phyloP scores from a whole-genome alignment of 2,797 vertebrate genomes.

The Sus cebifrons region DNA sequence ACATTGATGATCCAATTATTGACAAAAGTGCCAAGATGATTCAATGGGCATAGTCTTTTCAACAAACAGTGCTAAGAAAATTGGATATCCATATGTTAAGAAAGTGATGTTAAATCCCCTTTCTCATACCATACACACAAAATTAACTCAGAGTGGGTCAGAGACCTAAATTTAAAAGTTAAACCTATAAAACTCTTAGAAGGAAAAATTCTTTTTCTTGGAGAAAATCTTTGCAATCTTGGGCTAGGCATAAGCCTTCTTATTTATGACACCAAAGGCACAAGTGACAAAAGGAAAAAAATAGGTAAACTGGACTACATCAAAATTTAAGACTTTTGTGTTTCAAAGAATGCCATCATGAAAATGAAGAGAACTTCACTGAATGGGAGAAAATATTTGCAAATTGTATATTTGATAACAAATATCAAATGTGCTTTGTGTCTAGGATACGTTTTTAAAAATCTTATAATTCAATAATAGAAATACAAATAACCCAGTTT shows the following conservation, averaged over 20 bases:
- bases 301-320: not conserved
- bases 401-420: not conserved
- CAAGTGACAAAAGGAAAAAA: not conserved
- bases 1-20: not conserved
- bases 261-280: not conserved
- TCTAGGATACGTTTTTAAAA: slow-evolving; percentile 15
- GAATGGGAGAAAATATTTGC: not conserved
- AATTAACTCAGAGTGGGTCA: not conserved
- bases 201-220: not conserved
- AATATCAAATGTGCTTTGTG: too few species aligned
- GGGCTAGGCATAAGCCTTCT: not conserved
- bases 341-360: not conserved
- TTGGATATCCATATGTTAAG: not conserved
- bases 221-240: not conserved
- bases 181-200: not conserved
- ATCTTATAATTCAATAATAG: not conserved
- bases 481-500: not conserved
- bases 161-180: not conserved
- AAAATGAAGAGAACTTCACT: not conserved
- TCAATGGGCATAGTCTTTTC: not conserved
- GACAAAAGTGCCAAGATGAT: not conserved
- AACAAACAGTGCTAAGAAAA: slow-evolving; percentile 8
- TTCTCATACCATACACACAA: not conserved
- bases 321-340: slow-evolving; percentile 11
- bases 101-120: not conserved